Percentiles rank a stretch among this genome's conserved stretches.
Evolutionary conservation across 2,113 vertebrate genomes (phyloP).

Genomic region (Hypomesus transpacificus): DNA sequence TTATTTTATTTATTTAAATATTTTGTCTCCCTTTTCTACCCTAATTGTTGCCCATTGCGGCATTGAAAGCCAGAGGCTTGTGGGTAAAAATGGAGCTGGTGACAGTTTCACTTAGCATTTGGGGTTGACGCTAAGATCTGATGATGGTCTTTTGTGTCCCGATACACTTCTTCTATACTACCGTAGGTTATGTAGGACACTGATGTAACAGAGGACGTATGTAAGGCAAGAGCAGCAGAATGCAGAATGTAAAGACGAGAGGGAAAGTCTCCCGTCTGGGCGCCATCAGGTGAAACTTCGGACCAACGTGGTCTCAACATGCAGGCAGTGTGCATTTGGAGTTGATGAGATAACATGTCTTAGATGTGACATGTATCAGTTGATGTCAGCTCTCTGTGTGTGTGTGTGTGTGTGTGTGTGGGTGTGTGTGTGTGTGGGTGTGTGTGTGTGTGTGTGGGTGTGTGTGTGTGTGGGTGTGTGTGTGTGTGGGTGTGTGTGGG

Average conservation of each 20-base stretch:
- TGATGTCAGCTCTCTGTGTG: not conserved
- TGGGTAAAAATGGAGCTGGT: slow-evolving; percentile 31
- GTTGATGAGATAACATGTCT: not conserved
- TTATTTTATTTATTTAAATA: slow-evolving; percentile 72
- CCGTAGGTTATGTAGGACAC: slow-evolving; percentile 47
- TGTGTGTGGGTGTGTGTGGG: not conserved
- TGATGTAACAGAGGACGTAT: slow-evolving; percentile 48
- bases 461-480: not conserved
- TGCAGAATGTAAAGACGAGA: slow-evolving; percentile 16
- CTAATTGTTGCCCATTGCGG: slow-evolving; percentile 45
- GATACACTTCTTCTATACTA: slow-evolving; percentile 30
- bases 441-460: slow-evolving; percentile 1
- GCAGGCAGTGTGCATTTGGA: not conserved
- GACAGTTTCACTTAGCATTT: slow-evolving; percentile 37
- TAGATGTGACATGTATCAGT: not conserved
- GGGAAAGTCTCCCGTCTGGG: not conserved
- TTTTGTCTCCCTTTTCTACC: slow-evolving; percentile 46
- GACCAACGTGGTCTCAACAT: not conserved
- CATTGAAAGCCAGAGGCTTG: slow-evolving; percentile 26
- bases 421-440: slow-evolving; percentile 2
- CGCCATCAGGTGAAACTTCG: too few relatives aligned
- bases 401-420: not conserved
- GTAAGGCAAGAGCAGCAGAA: slow-evolving; percentile 39
- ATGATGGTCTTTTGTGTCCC: slow-evolving; percentile 18
- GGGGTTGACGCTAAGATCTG: slow-evolving; percentile 36